Conservation (phyloP, 2,888 invertebrate genomes). For the Protophormia terraenovae region DNA sequence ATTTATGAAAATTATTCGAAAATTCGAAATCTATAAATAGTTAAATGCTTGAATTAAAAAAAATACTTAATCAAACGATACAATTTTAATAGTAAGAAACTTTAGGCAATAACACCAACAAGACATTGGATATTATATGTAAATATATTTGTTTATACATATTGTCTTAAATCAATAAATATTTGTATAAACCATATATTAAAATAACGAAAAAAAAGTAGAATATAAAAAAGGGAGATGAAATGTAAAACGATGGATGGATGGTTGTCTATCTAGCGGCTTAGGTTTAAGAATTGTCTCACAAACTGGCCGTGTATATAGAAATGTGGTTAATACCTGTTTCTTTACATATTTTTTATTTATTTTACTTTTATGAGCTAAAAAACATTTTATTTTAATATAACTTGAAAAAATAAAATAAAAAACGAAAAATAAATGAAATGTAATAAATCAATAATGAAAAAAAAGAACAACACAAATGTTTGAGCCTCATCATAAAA, state of each 20-base stretch:
- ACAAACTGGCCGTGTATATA: not conserved
- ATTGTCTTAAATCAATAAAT: slow-evolving; percentile 54
- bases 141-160: too few relatives aligned
- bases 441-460: slow-evolving; percentile 63
- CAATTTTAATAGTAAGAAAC: too few relatives aligned
- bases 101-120: too few relatives aligned
- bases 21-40: too few relatives aligned
- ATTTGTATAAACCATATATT: slow-evolving; percentile 25
- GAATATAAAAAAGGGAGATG: not conserved
- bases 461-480: slow-evolving; percentile 11
- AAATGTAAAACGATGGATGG: slow-evolving; percentile 34
- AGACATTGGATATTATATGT: too few relatives aligned
- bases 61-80: too few relatives aligned
- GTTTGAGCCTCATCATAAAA: not conserved
- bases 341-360: slow-evolving; percentile 12
- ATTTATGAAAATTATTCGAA: too few relatives aligned
- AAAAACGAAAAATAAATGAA: slow-evolving; percentile 27
- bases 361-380: slow-evolving; percentile 28
- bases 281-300: not conserved
- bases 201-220: not conserved
- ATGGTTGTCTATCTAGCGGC: slow-evolving; percentile 20
- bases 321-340: slow-evolving; percentile 47
- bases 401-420: slow-evolving; percentile 5
- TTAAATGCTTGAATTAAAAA: too few relatives aligned
- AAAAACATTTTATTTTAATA: slow-evolving; percentile 56